Base-by-base conservation (phyloP, 2,797 vertebrate genomes). In the Poecilia velifera region DNA sequence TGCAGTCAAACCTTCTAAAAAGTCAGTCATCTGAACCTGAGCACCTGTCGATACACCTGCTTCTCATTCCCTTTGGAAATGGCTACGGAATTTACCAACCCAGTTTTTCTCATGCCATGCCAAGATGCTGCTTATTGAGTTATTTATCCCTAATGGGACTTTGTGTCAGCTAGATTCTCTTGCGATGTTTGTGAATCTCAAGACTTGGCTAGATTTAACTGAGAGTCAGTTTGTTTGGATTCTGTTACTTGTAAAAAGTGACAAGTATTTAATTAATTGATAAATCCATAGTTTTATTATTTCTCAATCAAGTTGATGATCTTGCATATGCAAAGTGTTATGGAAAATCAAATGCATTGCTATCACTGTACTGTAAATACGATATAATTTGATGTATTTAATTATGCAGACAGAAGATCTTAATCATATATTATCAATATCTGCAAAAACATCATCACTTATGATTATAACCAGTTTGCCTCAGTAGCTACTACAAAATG, bases 21-120 rank as follows among this genome's bases (percentile, higher is more conserved):
- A 31, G 16, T 34, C 70, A 66, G 39, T 31, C 34, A 59, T 71
- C n/a, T 53, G 41, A 41, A 68, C 55, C 4, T 39, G 43, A 46
- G 4, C 59, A 51, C 34, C 39, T 10, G 47, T 41, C 74, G 28
- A 4, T 34, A 13, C 16, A 70, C 16, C n/a, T 72, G 43, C 36
- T 79, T 25, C 10, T 16, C 72, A 55, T 73, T 47, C 43, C 41
- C n/a, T 43, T 39, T 28, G 36, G 34, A 59, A 43, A 31, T 14
- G 4, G 9, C 47, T 25, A 57, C n/a, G 20, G 36, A 45, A 34
- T 62, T 41, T 76, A 28, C 1, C 18, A 46, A n/a, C 46, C 39
- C 10, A 0, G 2, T 0, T 43, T 53, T 72, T 36, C 45, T 49
- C 0, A 73, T 25, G 25, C 2, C 10, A 25, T 41, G 34, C 8